Evolutionary conservation across 2,797 vertebrate species (phyloP).

Genomic region (Bradypus variegatus): DNA sequence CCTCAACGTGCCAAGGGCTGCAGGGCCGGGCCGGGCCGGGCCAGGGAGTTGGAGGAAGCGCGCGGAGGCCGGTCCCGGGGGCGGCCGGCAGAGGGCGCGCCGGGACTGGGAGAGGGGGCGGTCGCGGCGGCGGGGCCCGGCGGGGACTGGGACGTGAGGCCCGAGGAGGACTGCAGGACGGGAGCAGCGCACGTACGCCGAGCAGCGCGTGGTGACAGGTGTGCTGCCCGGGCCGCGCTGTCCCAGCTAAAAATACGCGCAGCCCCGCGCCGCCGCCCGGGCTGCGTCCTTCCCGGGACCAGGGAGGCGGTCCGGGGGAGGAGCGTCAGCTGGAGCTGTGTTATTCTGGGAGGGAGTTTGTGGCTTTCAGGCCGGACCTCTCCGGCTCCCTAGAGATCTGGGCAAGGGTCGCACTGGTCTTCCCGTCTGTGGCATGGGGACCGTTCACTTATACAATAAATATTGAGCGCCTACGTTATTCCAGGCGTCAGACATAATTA

Average conservation of each 20-base stretch:
- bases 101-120: background rate
- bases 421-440: background rate
- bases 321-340: background rate
- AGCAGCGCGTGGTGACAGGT: background rate
- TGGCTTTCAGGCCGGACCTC: background rate
- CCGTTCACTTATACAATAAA: background rate
- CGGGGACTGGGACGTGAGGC: too few relatives aligned
- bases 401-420: background rate
- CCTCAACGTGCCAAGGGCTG: background rate
- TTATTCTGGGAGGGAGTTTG: background rate
- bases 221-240: background rate
- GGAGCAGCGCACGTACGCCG: background rate
- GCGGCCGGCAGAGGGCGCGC: conserved; percentile 55
- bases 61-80: background rate
- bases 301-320: background rate
- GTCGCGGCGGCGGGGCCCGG: too few relatives aligned
- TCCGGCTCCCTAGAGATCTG: background rate
- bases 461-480: background rate
- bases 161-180: background rate
- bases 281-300: background rate
- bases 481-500: background rate
- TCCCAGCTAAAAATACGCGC: conserved; percentile 10
- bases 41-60: too few relatives aligned
- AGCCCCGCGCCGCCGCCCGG: background rate
- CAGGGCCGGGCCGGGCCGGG: too few relatives aligned